phyloP scores from a whole-genome alignment of 2,113 vertebrate genomes.

The Cardinalis cardinalis region DNA sequence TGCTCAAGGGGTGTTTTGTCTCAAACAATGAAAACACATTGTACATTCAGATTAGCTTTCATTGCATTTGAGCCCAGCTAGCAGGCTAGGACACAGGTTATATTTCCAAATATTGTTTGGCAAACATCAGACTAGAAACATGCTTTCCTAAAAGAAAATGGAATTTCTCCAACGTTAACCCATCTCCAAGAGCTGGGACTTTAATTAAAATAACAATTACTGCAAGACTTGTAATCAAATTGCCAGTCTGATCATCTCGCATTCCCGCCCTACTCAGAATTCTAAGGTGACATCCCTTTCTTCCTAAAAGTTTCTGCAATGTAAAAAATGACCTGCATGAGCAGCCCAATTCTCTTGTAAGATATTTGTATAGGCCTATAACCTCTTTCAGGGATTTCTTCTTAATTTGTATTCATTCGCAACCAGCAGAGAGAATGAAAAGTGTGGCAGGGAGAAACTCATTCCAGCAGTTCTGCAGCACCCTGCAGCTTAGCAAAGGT shows the following conservation, averaged over 20 bases:
- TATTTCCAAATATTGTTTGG: not conserved
- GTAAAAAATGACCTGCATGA: not conserved
- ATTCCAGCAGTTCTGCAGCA: constrained; percentile 39
- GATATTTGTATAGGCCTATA: constrained; percentile 11
- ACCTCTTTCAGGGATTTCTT: constrained; percentile 9
- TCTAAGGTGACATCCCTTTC: not conserved
- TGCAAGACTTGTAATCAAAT: not conserved
- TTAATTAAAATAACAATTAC: constrained; percentile 36
- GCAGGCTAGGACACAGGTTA: not conserved
- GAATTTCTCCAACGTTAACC: not conserved
- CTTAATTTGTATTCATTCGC: constrained; percentile 55
- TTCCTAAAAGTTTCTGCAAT: not conserved
- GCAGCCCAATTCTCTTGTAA: not conserved
- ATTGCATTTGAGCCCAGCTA: not conserved
- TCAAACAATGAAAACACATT: not conserved
- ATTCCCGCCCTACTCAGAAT: not conserved
- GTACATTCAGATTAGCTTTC: not conserved
- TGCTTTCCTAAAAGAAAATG: constrained; percentile 13
- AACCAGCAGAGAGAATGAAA: constrained; percentile 37
- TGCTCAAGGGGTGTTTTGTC: not conserved
- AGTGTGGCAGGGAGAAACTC: constrained; percentile 43
- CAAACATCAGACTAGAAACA: not conserved
- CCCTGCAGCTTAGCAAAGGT: constrained; percentile 42
- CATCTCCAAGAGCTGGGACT: not conserved
- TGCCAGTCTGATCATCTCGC: not conserved